A percentile compares a stretch with the other conserved stretches of the same genome.
These are phyloP conservation scores for Apamea anceps DNA, from an alignment of 2,888 invertebrate species.

Conservation along the genomic window DNA sequence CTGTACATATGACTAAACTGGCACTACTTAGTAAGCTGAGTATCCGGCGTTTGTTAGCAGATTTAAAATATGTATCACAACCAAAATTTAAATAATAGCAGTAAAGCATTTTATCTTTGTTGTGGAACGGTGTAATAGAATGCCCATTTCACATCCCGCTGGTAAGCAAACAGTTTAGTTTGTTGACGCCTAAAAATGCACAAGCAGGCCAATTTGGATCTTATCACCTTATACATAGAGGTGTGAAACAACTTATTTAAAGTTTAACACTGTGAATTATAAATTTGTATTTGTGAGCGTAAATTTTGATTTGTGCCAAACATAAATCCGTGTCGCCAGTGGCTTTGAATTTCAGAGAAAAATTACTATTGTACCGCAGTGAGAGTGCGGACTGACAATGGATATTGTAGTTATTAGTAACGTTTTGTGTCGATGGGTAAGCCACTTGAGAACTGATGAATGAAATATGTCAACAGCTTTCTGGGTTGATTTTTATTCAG, in stretches of 20 bases:
- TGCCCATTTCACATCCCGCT: constrained; percentile 67
- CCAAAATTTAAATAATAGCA: constrained; percentile 19
- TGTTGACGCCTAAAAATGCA: constrained; percentile 62
- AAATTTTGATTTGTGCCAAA: constrained; percentile 73
- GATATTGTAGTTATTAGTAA: constrained; percentile 55
- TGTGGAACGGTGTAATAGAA: constrained; percentile 63
- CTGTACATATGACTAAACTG: background rate
- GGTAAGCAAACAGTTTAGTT: constrained; percentile 72
- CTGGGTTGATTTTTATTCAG: background rate
- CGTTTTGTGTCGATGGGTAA: constrained; percentile 25
- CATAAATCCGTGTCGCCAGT: constrained; percentile 69
- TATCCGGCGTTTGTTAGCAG: background rate
- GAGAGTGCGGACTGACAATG: constrained; percentile 49
- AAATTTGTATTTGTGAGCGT: constrained; percentile 67
- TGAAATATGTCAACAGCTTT: constrained; percentile 14
- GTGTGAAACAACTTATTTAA: constrained; percentile 35
- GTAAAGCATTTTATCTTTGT: constrained; percentile 26
- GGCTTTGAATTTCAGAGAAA: constrained; percentile 69
- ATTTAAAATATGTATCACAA: constrained; percentile 10
- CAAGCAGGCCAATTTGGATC: constrained; percentile 57
- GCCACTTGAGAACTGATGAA: constrained; percentile 17
- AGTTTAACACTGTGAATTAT: constrained; percentile 49
- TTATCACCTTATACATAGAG: constrained; percentile 28
- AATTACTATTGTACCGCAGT: constrained; percentile 56
- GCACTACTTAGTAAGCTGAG: background rate